Percentiles rank a stretch among this genome's conserved stretches.
Conservation (phyloP, 2,888 invertebrate genomes). For the Meteorus cinctellus region DNA sequence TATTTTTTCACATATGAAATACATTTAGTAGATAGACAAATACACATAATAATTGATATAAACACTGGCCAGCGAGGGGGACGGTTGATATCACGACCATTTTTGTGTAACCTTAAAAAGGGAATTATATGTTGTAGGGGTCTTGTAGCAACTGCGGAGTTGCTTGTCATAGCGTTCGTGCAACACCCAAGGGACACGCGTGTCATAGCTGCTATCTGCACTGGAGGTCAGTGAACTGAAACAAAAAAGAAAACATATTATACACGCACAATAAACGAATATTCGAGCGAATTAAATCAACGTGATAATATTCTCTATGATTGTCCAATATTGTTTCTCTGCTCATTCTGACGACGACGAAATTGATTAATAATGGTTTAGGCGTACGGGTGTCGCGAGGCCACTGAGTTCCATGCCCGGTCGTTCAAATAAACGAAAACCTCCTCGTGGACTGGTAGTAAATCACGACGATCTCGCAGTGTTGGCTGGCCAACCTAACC, state of each 20-base stretch:
- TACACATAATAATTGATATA: constrained; percentile 23
- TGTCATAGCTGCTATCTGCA: constrained; percentile 90
- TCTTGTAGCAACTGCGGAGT: constrained; percentile 83
- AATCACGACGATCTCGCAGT: constrained; percentile 97
- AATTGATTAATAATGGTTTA: constrained; percentile 60
- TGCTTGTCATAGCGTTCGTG: constrained; percentile 83
- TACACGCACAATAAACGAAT: constrained; percentile 34
- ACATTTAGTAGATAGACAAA: constrained; percentile 8
- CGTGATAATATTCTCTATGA: constrained; percentile 4
- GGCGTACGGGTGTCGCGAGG: constrained; percentile 76
- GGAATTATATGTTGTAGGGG: constrained; percentile 73
- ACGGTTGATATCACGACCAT: background rate
- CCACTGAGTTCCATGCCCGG: constrained; percentile 75
- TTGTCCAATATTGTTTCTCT: constrained; percentile 25
- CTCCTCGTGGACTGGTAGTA: constrained; percentile 97
- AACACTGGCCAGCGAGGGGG: constrained; percentile 44
- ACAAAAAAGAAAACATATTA: constrained; percentile 55
- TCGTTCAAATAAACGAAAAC: constrained; percentile 81
- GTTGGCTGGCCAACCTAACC: constrained; percentile 86
- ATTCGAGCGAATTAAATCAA: constrained; percentile 15
- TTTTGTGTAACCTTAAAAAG: constrained; percentile 57
- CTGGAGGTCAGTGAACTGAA: constrained; percentile 82
- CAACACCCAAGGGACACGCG: constrained; percentile 84
- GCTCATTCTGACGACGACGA: background rate
- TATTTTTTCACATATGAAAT: background rate